Base-by-base conservation (phyloP, 2,113 vertebrate genomes). In the Lamprotornis superbus region DNA sequence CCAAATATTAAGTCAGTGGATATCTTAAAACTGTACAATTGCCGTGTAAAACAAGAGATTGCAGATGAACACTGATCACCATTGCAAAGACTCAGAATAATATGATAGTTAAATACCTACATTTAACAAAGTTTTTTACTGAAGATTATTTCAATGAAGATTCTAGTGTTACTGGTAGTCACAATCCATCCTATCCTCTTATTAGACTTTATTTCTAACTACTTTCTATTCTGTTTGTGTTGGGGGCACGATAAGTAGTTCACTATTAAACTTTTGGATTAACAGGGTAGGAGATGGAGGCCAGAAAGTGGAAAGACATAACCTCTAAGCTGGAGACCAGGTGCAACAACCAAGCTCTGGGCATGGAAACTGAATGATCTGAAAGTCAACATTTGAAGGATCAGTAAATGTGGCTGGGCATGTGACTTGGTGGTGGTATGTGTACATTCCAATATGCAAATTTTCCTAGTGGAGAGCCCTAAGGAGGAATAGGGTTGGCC, bases 361-460 rank as follows among this genome's bases (percentile, higher is more conserved):
- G 2, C 7, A 30, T 20, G 22, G 8, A 57, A 82, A 49, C 7
- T 22, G 39, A 3, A 11, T 82, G 21, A 35, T 69, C 40, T 55
- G 31, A 64, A 85, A 64, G 3, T 55, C 46, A 65, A 2, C 42
- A 16, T 56, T 56, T 40, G 40, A 83, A 61, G 16, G 37, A 56
- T 39, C 12, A 33, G 14, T 25, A 46, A 25, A 30, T 55, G 59
- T 18, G 30, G 2, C 37, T 56, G 37, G 33, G 2, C 49, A 52
- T 3, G 11, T 15, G 23, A 49, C 20, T 33, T 33, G 22, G 4
- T 18, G 15, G 8, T 21, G 22, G 4, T 15, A 37, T 9, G 14
- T 1, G 0, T 22, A 52, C n/a, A 14, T 47, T 86, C 27, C 0
- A 0, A 8, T 37, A 60, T 23, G 6, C 10, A 67, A 63, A 40